Evolutionary conservation across 1,140 invertebrate species (phyloP), one percentile per base, ranked within the genome.

Genomic region (Anastrepha ludens): DNA sequence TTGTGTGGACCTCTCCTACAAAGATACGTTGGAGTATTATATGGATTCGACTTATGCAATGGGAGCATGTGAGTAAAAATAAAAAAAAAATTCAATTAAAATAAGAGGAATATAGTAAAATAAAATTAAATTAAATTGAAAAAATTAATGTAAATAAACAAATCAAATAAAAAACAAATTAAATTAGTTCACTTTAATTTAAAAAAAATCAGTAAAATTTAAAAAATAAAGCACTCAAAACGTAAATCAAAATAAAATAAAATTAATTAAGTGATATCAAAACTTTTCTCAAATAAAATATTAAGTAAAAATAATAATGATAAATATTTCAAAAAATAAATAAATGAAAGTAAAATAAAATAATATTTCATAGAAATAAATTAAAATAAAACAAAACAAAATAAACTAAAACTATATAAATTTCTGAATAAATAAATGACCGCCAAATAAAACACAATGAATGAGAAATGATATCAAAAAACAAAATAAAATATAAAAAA

Each of bases 1-100:
- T 2, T 93, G 92, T 88, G 58, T 90, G n/a, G 91, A 92, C 89
- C 86, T 89, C 3, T 86, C 86, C 15, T 93, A 93, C 55, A 60
- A 88, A 41, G 86, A 85, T 44, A 90, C 89, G 0, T 87, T 92
- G 2, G 86, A 88, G 8, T 92, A 91, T 87, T 91, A 91, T 85
- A 81, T 88, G 3, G 88, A 86, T 65, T 88, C 58, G 15, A 89
- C 91, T 65, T 70, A 90, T 0, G 47, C 90, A 29, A 89, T 88
- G 17, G 89, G 87, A 41, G 60, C 89, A 44, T 88, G 91, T 92
- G 90, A 88, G 91, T 91, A 60, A 50, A 59, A 58, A 3, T 0
- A 74, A 67, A 5, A 17, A 39, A 13, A 67, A 29, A 67, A 2
- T 62, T 62, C 0, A 29, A 39, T 7, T 67, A 67, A 29, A 67